phyloP scores from a whole-genome alignment of 2,797 vertebrate species.

The Hyperoplus lanceolatus region DNA sequence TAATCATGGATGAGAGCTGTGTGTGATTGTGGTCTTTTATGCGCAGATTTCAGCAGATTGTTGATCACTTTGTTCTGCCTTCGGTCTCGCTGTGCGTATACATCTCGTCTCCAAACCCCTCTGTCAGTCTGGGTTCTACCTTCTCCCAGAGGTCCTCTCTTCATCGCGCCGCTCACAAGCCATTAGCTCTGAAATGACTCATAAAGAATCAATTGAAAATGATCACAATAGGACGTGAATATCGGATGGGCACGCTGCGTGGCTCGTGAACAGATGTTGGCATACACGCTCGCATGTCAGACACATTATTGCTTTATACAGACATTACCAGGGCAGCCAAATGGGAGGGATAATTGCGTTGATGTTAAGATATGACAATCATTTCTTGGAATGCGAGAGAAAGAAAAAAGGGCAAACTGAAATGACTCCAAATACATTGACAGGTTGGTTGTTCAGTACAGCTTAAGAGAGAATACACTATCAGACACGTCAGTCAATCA shows the following conservation, averaged over 20 bases:
- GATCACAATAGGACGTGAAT: slow-evolving; percentile 77
- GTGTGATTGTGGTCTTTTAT: slow-evolving; percentile 93
- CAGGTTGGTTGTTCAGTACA: slow-evolving; percentile 19
- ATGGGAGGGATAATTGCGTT: slow-evolving; percentile 65
- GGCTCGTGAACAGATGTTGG: slow-evolving; percentile 74
- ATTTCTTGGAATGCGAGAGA: slow-evolving; percentile 54
- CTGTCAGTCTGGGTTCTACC: slow-evolving; percentile 66
- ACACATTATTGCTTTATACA: slow-evolving; percentile 69
- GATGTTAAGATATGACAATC: slow-evolving; percentile 63
- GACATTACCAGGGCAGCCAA: slow-evolving; percentile 66
- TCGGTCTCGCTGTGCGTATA: slow-evolving; percentile 51
- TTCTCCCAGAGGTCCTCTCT: slow-evolving; percentile 77
- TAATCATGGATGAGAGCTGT: slow-evolving; percentile 95
- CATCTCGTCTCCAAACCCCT: slow-evolving; percentile 62
- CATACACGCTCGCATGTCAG: slow-evolving; percentile 56
- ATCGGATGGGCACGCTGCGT: slow-evolving; percentile 61
- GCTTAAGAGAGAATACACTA: not conserved
- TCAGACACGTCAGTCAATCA: slow-evolving; percentile 20
- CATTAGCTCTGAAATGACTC: slow-evolving; percentile 93
- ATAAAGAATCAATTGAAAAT: slow-evolving; percentile 89
- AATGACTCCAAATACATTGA: slow-evolving; percentile 24
- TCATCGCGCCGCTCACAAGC: slow-evolving; percentile 84
- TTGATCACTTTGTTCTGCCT: slow-evolving; percentile 73
- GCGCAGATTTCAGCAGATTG: slow-evolving; percentile 93
- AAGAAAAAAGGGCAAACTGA: not conserved